phyloP scores from a whole-genome alignment of 2,113 vertebrate genomes.

The Struthio camelus region DNA sequence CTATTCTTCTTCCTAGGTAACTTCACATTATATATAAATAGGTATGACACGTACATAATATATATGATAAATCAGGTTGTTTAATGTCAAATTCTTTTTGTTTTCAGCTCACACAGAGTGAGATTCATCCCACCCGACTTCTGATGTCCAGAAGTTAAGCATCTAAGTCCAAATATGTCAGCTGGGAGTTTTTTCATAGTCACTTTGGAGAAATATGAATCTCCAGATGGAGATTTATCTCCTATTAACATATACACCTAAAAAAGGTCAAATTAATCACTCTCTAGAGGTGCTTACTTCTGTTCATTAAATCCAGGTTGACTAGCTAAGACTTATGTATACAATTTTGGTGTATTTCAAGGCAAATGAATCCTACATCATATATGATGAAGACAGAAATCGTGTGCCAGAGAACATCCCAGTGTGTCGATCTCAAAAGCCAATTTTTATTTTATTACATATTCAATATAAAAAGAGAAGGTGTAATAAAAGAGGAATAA shows the following conservation, averaged over 20 bases:
- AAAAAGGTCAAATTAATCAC: not conserved
- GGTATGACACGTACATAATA: not conserved
- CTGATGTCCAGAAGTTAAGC: not conserved
- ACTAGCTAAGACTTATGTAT: not conserved
- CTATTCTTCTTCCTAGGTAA: not conserved
- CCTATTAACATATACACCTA: not conserved
- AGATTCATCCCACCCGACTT: not conserved
- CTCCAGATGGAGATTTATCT: not conserved
- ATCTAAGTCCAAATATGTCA: not conserved
- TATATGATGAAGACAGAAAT: not conserved
- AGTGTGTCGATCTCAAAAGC: not conserved
- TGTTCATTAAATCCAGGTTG: not conserved
- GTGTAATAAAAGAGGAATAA: constrained; percentile 2
- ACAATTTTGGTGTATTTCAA: not conserved
- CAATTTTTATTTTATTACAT: not conserved
- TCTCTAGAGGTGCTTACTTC: not conserved
- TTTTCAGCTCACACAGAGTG: not conserved
- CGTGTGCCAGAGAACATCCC: not conserved
- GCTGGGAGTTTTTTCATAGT: not conserved
- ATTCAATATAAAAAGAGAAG: not conserved
- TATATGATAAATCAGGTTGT: fast-evolving
- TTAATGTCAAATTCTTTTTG: not conserved
- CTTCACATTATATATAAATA: not conserved
- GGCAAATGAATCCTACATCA: not conserved
- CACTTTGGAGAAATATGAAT: not conserved